phyloP scores from a whole-genome alignment of 2,797 vertebrate species.

The Petrocephalus schoutedeni region DNA sequence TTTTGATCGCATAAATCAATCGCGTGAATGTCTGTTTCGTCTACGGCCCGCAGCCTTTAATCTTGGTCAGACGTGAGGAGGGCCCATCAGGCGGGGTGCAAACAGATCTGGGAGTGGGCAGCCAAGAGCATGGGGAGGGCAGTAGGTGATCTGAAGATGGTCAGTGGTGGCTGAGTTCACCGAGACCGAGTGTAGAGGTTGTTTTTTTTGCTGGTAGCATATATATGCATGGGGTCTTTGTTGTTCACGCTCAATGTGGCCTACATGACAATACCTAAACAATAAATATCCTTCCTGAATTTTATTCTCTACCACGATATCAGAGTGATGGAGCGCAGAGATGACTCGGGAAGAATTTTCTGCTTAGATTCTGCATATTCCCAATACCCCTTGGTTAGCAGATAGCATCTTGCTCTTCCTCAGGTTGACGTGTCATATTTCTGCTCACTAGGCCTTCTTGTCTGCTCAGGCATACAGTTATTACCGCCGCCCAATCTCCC shows the following conservation, averaged over 20 bases:
- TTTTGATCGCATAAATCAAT: constrained; percentile 2
- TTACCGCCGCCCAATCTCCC: not conserved
- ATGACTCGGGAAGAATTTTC: not conserved
- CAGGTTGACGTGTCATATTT: not conserved
- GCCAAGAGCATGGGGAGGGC: not conserved
- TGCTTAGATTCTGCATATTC: not conserved
- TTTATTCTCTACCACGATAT: not conserved
- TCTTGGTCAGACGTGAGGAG: constrained; percentile 19
- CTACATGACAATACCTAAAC: too few relatives aligned
- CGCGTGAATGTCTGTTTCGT: constrained; percentile 8
- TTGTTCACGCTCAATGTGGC: too few relatives aligned
- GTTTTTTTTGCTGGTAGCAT: too few relatives aligned
- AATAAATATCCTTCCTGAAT: too few relatives aligned
- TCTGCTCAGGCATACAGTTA: not conserved
- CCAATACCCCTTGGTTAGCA: not conserved
- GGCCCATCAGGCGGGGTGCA: not conserved
- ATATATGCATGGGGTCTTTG: too few relatives aligned
- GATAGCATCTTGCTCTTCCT: not conserved
- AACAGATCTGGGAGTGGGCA: not conserved
- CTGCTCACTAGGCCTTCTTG: not conserved
- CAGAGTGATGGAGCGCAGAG: not conserved
- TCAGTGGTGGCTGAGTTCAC: not conserved
- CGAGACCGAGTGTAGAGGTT: not conserved
- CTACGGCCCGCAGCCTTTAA: constrained; percentile 25
- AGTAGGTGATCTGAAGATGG: not conserved